phyloP scores from a whole-genome alignment of 2,888 invertebrate genomes.

The Apodemia mormo region DNA sequence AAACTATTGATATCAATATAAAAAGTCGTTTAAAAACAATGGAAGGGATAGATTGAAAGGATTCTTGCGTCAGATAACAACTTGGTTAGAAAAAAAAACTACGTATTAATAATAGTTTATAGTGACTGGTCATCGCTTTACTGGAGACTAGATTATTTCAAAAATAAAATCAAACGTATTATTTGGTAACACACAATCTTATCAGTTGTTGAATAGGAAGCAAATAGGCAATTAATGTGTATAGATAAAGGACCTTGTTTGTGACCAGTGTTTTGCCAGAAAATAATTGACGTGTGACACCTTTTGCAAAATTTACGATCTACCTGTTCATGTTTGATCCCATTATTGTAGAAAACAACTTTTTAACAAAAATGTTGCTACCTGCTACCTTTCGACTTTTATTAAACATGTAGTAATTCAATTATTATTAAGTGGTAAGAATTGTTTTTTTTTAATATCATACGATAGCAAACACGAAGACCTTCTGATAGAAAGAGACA shows the following conservation, averaged over 20 bases:
- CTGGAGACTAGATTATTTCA: slow-evolving; percentile 33
- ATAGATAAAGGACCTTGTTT: slow-evolving; percentile 25
- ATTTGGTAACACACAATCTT: slow-evolving; percentile 6
- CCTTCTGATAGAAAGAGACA: too few species aligned
- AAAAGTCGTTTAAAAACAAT: slow-evolving; percentile 79
- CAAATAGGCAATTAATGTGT: slow-evolving; percentile 15
- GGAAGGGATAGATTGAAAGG: slow-evolving; percentile 78
- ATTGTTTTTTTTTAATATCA: too few species aligned
- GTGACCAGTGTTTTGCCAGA: background rate
- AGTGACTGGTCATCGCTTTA: slow-evolving; percentile 58
- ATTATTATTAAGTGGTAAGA: too few species aligned
- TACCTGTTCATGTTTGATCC: slow-evolving; percentile 9
- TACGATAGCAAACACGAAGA: too few species aligned
- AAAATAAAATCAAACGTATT: slow-evolving; percentile 10
- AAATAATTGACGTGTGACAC: slow-evolving; percentile 11
- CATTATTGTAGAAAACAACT: background rate
- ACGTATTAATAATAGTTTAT: slow-evolving; percentile 77
- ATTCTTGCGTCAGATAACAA: slow-evolving; percentile 72
- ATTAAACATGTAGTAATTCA: too few species aligned
- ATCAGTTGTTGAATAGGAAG: background rate
- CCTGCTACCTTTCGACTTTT: too few species aligned
- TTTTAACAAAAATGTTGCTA: background rate
- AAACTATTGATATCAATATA: slow-evolving; percentile 78
- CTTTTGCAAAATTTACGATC: slow-evolving; percentile 17
- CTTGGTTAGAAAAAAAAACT: slow-evolving; percentile 63